These are phyloP conservation scores for Callocephalon fimbriatum DNA, from an alignment of 2,113 vertebrate genomes.

Conservation along the genomic window DNA sequence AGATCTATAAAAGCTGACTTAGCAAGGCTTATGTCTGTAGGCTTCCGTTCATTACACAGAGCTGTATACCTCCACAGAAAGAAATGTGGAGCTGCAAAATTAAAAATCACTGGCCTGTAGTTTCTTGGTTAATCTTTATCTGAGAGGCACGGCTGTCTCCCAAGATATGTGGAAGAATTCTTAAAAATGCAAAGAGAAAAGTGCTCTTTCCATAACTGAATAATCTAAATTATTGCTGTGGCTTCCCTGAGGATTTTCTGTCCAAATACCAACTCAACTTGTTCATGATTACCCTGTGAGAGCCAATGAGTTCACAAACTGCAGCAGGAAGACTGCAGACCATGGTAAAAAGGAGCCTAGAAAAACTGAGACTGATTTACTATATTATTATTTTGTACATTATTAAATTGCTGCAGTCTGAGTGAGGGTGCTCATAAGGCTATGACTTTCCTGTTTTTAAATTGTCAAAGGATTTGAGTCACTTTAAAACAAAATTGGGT, in stretches of 20 bases:
- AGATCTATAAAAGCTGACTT: neutral
- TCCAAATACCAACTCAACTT: slow-evolving; percentile 18
- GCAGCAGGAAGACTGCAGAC: neutral
- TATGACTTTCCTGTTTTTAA: neutral
- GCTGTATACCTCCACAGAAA: neutral
- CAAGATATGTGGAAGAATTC: neutral
- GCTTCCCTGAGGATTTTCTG: slow-evolving; percentile 9
- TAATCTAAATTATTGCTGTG: neutral
- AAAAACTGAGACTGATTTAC: neutral
- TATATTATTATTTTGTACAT: neutral
- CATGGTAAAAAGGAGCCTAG: neutral
- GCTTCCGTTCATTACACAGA: neutral
- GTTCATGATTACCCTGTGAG: neutral
- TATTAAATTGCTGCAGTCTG: neutral
- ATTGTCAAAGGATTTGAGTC: neutral
- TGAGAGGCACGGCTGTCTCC: neutral
- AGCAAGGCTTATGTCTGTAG: neutral
- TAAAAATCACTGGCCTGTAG: neutral
- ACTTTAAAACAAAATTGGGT: neutral
- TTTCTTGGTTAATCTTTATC: neutral
- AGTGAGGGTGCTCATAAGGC: neutral
- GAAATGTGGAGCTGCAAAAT: neutral
- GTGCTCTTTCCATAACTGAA: neutral
- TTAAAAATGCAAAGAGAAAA: slow-evolving; percentile 3
- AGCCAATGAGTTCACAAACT: neutral